Percentiles rank a stretch among this genome's conserved stretches.
These are phyloP conservation scores for Cavia aperea DNA, from an alignment of 2,113 vertebrate genomes.

Conservation along the genomic window DNA sequence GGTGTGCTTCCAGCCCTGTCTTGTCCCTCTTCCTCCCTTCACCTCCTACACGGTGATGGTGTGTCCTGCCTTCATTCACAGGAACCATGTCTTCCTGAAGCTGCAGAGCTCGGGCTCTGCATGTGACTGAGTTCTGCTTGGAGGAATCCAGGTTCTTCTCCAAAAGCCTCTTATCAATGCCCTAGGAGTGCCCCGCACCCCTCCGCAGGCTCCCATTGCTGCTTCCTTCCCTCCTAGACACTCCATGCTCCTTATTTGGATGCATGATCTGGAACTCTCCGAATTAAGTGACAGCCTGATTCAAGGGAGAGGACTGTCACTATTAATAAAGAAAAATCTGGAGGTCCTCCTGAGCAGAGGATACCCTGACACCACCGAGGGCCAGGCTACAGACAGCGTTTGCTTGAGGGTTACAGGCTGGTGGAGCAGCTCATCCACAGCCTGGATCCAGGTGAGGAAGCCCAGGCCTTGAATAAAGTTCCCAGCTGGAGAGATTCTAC, in stretches of 20 bases:
- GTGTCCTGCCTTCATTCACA: neutral
- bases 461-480: neutral
- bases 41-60: neutral
- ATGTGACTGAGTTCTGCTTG: neutral
- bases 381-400: neutral
- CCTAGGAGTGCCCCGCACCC: too few species aligned
- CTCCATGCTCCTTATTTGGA: too few species aligned
- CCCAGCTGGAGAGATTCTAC: neutral
- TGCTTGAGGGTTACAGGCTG: too few species aligned
- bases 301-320: too few species aligned
- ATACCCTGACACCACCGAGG: too few species aligned
- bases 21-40: neutral
- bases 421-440: too few species aligned
- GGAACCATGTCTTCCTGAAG: neutral
- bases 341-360: neutral
- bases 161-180: neutral
- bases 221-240: neutral
- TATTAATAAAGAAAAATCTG: neutral
- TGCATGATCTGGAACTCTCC: neutral
- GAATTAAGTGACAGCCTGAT: neutral
- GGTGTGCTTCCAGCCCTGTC: rapidly evolving
- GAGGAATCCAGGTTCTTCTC: too few species aligned
- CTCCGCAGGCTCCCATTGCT: neutral
- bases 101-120: too few species aligned
- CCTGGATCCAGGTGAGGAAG: neutral